A percentile compares a stretch with the other conserved stretches of the same genome.
Conservation (phyloP, 2,113 vertebrate species). For the Pterocles burchelli region DNA sequence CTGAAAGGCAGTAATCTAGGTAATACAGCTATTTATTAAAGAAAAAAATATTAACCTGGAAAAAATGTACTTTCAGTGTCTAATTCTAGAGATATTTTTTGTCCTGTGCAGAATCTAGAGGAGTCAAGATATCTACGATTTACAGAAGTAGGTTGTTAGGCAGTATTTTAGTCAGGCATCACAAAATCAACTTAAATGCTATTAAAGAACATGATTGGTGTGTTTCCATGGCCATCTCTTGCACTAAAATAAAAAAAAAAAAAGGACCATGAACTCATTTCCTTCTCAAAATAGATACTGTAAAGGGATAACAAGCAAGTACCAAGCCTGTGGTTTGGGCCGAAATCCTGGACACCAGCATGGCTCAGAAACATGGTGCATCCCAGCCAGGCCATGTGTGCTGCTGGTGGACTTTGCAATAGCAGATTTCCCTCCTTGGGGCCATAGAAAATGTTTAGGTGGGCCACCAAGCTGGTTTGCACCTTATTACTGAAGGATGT, state of each 20-base stretch:
- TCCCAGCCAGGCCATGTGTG: background rate
- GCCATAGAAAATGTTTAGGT: background rate
- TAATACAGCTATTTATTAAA: conserved; percentile 30
- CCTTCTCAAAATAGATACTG: background rate
- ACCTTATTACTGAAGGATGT: background rate
- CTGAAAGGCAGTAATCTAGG: background rate
- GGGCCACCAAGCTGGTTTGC: background rate
- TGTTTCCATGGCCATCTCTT: background rate
- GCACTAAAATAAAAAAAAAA: background rate
- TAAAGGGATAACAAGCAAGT: background rate
- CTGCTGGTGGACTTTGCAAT: background rate
- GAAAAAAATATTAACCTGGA: background rate
- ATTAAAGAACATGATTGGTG: background rate
- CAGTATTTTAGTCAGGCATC: background rate
- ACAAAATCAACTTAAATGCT: background rate
- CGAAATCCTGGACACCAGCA: background rate
- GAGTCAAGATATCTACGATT: background rate
- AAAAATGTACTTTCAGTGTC: background rate
- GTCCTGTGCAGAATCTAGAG: background rate
- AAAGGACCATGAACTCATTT: background rate
- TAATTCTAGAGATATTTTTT: background rate
- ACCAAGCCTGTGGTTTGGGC: background rate
- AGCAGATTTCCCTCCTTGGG: background rate
- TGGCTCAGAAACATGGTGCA: background rate
- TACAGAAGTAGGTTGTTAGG: background rate